Evolutionary conservation across 2,888 invertebrate species (phyloP).

Genomic region (Muschampia staudingeri): DNA sequence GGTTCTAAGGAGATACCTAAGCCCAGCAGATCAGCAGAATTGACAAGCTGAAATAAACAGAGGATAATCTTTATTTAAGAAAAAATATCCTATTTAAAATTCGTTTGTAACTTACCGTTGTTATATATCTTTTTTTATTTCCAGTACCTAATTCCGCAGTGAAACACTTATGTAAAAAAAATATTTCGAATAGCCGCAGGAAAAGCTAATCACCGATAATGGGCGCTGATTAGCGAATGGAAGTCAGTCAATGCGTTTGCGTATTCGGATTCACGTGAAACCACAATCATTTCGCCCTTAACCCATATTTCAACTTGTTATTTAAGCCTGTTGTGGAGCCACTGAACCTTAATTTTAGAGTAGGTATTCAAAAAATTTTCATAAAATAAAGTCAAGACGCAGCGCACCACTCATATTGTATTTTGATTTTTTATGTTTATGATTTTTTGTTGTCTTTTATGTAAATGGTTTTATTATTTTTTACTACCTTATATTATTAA

Average conservation of each 20-base stretch:
- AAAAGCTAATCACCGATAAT: constrained; percentile 32
- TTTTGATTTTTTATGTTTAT: too few species aligned
- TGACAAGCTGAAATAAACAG: too few species aligned
- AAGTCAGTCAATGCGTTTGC: constrained; percentile 26
- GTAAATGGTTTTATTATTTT: too few species aligned
- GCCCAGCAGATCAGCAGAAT: too few species aligned
- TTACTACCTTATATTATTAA: too few species aligned
- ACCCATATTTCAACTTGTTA: constrained; percentile 30
- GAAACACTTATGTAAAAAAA: neutral
- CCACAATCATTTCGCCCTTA: constrained; percentile 32
- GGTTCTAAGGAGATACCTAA: too few species aligned
- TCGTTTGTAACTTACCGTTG: neutral
- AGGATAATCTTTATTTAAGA: too few species aligned
- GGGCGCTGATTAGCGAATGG: constrained; percentile 19
- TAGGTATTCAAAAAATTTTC: neutral
- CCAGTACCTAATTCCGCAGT: neutral
- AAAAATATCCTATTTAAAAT: neutral
- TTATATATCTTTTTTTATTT: neutral
- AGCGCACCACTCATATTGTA: too few species aligned
- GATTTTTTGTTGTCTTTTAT: too few species aligned
- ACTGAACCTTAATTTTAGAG: constrained; percentile 31
- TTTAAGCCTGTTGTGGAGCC: constrained; percentile 10
- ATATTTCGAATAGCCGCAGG: constrained; percentile 27
- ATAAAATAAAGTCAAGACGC: too few species aligned
- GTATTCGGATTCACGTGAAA: constrained; percentile 31